Evolutionary conservation across 2,797 vertebrate genomes (phyloP), one percentile per base, ranked within the genome.

Genomic region (Sardinella longiceps): DNA sequence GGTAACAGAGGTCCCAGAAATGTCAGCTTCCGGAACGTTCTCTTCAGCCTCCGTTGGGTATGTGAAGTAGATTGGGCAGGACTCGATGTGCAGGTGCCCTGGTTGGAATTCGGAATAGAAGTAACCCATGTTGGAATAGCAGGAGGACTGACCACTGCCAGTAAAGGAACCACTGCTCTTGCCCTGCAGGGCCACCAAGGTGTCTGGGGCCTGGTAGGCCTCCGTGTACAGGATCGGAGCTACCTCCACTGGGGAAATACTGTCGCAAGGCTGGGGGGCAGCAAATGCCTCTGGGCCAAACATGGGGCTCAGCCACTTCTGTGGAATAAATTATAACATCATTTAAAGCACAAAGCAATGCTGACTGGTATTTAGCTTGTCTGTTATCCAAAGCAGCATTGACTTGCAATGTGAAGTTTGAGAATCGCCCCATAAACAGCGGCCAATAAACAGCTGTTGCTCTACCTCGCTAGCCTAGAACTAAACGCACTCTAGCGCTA

Each of bases 81-180:
- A 84, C 81, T 91, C 83, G 1, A 87, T 20, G 46, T 70, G 0
- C 3, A 83, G 1, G 80, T 87, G 89, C 46, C 60, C 86, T 2
- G 87, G 48, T 53, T 80, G 81, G 53, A 83, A 82, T 46, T 87
- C 89, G n/a, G 91, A 93, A 66, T 89, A 89, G 89, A 95, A 94
- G 83, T 95, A 95, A 45, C 93, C 93, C 89, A 92, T 87, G 92
- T 95, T 95, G 1, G 92, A 95, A 89, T 93, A 94, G 82, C 80
- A 84, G 5, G 94, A 95, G 0, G 92, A 93, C 5, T 87, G 89
- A 84, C 85, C 63, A 0, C 28, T 82, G 0, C 83, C 25, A 23
- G 15, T 25, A 28, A 11, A 45, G 37, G 3, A 30, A 2, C 30
- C 43, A 10, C 43, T 63, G 10, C 25, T 4, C 66, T n/a, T 33